phyloP scores from a whole-genome alignment of 2,797 vertebrate genomes.

The Poeciliopsis gracilis region DNA sequence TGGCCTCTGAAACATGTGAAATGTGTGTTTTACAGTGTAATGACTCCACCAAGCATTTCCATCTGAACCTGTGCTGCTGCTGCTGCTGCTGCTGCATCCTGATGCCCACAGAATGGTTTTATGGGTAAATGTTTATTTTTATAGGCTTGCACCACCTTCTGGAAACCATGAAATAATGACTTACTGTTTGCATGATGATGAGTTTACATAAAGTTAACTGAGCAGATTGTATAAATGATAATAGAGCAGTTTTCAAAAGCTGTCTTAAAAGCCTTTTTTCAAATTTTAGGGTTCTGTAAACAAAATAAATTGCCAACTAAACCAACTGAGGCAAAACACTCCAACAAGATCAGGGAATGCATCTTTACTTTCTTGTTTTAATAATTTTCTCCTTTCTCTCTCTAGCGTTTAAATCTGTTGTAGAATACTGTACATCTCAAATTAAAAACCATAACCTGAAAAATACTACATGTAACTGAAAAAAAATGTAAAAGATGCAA shows the following conservation, averaged over 20 bases:
- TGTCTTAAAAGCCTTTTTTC: not conserved
- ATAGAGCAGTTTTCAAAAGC: slow-evolving; percentile 19
- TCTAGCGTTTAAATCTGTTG: not conserved
- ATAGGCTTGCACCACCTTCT: slow-evolving; percentile 54
- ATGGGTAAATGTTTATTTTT: not conserved
- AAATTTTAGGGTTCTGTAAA: not conserved
- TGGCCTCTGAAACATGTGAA: slow-evolving; percentile 24
- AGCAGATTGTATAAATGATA: slow-evolving; percentile 19
- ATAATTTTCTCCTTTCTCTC: not conserved
- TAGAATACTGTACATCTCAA: slow-evolving; percentile 16
- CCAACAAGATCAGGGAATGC: not conserved
- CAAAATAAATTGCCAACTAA: not conserved
- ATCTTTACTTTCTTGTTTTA: not conserved
- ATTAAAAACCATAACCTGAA: slow-evolving; percentile 38
- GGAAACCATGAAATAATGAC: slow-evolving; percentile 34
- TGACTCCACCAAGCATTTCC: slow-evolving; percentile 4
- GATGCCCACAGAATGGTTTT: slow-evolving; percentile 10
- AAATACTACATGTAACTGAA: slow-evolving; percentile 69
- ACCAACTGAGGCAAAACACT: not conserved
- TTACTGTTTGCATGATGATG: slow-evolving; percentile 12
- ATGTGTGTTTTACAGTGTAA: not conserved
- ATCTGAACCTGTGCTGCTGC: slow-evolving; percentile 7
- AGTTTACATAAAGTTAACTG: slow-evolving; percentile 11
- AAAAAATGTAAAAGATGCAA: slow-evolving; percentile 40
- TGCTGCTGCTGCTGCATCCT: slow-evolving; percentile 13